Conservation (phyloP, 1,140 invertebrate genomes). For the Nephila pilipes region DNA sequence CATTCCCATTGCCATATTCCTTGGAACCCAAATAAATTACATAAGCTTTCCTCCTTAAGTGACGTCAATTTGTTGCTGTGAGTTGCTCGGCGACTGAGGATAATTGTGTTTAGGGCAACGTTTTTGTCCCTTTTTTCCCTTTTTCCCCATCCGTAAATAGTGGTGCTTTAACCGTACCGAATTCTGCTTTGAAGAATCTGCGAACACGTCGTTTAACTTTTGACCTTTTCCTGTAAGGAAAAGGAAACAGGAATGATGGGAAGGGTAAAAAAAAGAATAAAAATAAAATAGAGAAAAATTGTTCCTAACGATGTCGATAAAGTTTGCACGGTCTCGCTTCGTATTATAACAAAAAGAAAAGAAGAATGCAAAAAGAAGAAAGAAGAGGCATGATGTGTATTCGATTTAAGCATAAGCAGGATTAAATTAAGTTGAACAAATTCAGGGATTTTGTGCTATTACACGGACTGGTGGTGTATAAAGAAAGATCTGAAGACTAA, state of each 20-base stretch:
- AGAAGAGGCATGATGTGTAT: not conserved
- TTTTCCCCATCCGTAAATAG: not conserved
- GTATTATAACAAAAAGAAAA: not conserved
- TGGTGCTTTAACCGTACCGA: not conserved
- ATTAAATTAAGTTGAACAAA: not conserved
- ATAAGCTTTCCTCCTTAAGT: not conserved
- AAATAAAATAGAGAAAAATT: not conserved
- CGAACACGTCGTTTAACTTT: not conserved
- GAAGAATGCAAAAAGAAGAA: not conserved
- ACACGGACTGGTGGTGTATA: not conserved
- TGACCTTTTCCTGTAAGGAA: not conserved
- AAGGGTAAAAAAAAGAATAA: not conserved
- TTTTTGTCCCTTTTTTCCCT: not conserved
- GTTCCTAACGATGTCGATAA: not conserved
- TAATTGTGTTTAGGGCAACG: too few species aligned
- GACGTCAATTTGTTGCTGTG: not conserved
- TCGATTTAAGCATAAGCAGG: not conserved
- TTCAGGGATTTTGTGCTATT: not conserved
- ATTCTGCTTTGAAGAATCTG: not conserved
- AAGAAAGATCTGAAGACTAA: not conserved
- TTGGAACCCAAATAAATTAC: not conserved
- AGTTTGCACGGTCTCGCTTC: not conserved
- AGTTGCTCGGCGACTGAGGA: not conserved
- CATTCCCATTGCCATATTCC: not conserved
- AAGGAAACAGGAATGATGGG: too few species aligned